Evolutionary conservation across 2,888 invertebrate genomes (phyloP), one percentile per base, ranked within the genome.

Genomic region (Sarcophaga variegata): DNA sequence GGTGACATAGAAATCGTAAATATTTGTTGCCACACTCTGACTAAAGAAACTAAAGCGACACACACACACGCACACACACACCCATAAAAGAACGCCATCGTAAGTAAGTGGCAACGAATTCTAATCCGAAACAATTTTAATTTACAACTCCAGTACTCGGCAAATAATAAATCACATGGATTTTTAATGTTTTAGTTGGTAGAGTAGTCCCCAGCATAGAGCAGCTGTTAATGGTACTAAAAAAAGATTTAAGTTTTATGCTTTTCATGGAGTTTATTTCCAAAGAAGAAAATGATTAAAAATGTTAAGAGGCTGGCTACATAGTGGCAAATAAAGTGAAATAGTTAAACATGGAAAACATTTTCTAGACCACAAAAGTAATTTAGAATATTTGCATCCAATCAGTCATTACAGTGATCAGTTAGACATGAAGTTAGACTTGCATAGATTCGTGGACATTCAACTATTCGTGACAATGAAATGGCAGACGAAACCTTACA

Each of bases 101-200:
- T 54, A 54, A 17, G 54, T 14, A 54, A 54, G 8, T 14, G 54
- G 12, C 12, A 54, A 54, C 1, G 54, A 17, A 71, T 76, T 81
- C 84, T 84, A 81, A 84, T 80, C 80, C 37, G 62, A 37, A 37
- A 62, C 49, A 70, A 81, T 72, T 81, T 85, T 81, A 66, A 76
- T 70, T 85, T 85, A 45, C 66, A 66, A 62, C 47, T 17, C 70
- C 54, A 74, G 69, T 69, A 59, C 12, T 54, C 37, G 8, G 49
- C 66, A 54, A 8, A 17, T 27, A 85, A 81, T 83, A 83, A 83
- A 75, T 83, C 83, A 37, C 37, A 80, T 14, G 64, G 20, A 37
- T 69, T 60, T 37, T 80, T 80, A 76, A 71, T 80, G 70, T 70
- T 70, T 79, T 83, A 83, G 83, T 83, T 74, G 59, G 69, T 37